These are phyloP conservation scores for Chionoecetes opilio DNA, from an alignment of 1,140 invertebrate genomes.

Conservation along the genomic window DNA sequence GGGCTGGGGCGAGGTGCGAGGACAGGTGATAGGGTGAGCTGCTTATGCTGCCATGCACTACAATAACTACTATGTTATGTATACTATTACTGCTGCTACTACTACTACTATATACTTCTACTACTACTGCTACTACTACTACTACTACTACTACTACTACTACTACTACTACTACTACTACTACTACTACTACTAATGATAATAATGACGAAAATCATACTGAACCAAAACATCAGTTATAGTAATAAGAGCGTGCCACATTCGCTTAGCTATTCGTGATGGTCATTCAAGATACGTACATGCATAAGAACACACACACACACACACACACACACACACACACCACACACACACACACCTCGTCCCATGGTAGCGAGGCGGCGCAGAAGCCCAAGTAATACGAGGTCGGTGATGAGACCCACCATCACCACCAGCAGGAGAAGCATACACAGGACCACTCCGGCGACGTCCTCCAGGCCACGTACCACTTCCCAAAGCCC, in stretches of 20 bases:
- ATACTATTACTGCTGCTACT: neutral
- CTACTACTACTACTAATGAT: neutral
- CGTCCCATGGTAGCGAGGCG: conserved; percentile 62
- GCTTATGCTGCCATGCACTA: neutral
- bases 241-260: neutral
- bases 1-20: neutral
- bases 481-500: conserved; percentile 20
- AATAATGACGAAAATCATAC: neutral
- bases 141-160: conserved; percentile 9
- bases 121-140: neutral
- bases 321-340: neutral
- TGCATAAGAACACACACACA: too few relatives aligned
- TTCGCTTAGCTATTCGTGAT: neutral
- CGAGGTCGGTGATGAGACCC: conserved; percentile 44
- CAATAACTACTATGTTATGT: too few relatives aligned
- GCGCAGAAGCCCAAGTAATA: conserved; percentile 67
- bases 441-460: neutral
- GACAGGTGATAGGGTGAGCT: neutral
- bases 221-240: too few relatives aligned
- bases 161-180: neutral
- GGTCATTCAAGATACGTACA: too few relatives aligned
- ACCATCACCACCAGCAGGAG: neutral
- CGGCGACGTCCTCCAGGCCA: conserved; percentile 49
- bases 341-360: conserved; percentile 34
- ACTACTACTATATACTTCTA: too few relatives aligned